These are phyloP conservation scores for Tenthredo scrophulariae DNA, from an alignment of 2,888 invertebrate species.

Conservation along the genomic window DNA sequence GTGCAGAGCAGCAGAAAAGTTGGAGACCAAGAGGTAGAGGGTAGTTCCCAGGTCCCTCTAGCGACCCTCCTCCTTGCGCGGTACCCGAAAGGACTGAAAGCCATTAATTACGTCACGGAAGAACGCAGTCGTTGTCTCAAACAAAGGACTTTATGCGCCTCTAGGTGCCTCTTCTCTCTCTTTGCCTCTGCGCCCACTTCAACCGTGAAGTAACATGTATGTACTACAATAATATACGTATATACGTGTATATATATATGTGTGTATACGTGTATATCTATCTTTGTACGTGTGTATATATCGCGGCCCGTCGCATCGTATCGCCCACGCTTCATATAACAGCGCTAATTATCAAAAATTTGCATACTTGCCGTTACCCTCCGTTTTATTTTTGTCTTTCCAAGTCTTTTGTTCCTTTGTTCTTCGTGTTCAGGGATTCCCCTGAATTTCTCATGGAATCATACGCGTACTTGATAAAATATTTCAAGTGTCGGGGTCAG, in stretches of 20 bases:
- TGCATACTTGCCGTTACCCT: slow-evolving; percentile 66
- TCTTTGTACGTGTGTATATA: background rate
- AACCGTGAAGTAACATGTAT: slow-evolving; percentile 23
- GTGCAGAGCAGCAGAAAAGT: slow-evolving; percentile 42
- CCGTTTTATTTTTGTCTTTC: slow-evolving; percentile 37
- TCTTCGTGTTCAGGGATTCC: background rate
- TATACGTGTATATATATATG: background rate
- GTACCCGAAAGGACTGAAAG: slow-evolving; percentile 61
- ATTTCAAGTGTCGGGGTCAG: background rate
- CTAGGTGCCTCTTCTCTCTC: slow-evolving; percentile 38
- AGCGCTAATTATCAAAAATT: slow-evolving; percentile 75
- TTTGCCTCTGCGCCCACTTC: slow-evolving; percentile 35
- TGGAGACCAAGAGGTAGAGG: slow-evolving; percentile 46
- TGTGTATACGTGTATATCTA: background rate
- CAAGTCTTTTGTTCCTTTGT: slow-evolving; percentile 46
- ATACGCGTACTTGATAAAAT: background rate
- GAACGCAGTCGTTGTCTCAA: slow-evolving; percentile 76
- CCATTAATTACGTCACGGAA: slow-evolving; percentile 78
- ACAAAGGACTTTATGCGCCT: slow-evolving; percentile 67
- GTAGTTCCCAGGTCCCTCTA: slow-evolving; percentile 52
- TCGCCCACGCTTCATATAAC: slow-evolving; percentile 72
- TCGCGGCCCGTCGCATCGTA: slow-evolving; percentile 12
- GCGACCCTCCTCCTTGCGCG: background rate
- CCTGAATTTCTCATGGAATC: background rate
- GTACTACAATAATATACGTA: slow-evolving; percentile 20